These are phyloP conservation scores for Lathronympha strigana DNA, from an alignment of 2,888 invertebrate genomes.

Conservation along the genomic window DNA sequence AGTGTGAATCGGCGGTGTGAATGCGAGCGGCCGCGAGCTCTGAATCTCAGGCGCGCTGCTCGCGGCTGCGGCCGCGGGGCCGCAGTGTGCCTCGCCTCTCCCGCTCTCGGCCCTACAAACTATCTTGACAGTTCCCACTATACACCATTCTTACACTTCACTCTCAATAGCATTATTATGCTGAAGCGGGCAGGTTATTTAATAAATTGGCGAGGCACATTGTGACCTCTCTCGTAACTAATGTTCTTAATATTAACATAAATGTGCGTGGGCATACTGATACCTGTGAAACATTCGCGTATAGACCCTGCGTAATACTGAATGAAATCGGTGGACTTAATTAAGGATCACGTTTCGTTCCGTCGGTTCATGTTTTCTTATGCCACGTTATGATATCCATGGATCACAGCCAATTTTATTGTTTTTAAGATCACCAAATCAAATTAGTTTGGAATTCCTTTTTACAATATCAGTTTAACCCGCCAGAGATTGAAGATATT, in stretches of 20 bases:
- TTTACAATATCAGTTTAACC: neutral
- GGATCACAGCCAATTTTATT: constrained; percentile 4
- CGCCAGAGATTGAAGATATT: neutral
- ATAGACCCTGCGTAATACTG: constrained; percentile 51
- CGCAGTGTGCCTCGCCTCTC: constrained; percentile 10
- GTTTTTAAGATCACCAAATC: constrained; percentile 1
- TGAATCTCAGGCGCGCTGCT: constrained; percentile 74
- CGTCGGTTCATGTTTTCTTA: constrained; percentile 44
- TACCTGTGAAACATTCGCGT: constrained; percentile 53
- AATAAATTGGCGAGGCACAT: constrained; percentile 32
- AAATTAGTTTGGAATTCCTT: neutral
- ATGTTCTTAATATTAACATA: constrained; percentile 35
- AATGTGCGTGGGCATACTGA: constrained; percentile 49
- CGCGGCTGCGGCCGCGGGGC: constrained; percentile 50
- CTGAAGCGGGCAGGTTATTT: constrained; percentile 31
- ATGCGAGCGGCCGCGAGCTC: constrained; percentile 64
- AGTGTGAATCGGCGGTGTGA: constrained; percentile 43
- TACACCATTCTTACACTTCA: constrained; percentile 18
- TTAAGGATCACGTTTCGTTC: constrained; percentile 62
- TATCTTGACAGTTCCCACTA: constrained; percentile 1
- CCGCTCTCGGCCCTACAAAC: constrained; percentile 4
- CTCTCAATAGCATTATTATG: constrained; percentile 5
- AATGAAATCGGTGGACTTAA: constrained; percentile 60
- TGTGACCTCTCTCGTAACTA: constrained; percentile 31
- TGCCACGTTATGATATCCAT: constrained; percentile 28